phyloP scores from a whole-genome alignment of 2,113 vertebrate genomes.

The Xenus cinereus region DNA sequence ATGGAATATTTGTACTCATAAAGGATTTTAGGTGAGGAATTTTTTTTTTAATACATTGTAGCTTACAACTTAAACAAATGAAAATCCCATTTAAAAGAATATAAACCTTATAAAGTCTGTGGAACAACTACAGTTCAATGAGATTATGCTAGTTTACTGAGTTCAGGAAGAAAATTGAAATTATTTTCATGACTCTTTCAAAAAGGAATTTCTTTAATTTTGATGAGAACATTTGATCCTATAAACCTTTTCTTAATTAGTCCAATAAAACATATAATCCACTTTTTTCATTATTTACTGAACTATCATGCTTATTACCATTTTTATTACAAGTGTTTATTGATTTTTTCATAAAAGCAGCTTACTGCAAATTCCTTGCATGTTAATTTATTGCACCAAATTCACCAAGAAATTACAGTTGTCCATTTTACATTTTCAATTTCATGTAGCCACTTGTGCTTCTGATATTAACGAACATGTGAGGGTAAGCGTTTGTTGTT shows the following conservation, averaged over 20 bases:
- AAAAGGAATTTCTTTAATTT: conserved; percentile 47
- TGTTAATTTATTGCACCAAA: background rate
- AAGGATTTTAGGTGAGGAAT: background rate
- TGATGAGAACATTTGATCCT: background rate
- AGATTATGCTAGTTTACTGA: background rate
- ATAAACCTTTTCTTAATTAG: conserved; percentile 47
- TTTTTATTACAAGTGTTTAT: conserved; percentile 54
- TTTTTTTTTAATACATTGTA: background rate
- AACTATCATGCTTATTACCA: conserved; percentile 14
- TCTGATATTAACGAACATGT: background rate
- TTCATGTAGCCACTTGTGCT: background rate
- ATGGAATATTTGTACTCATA: background rate
- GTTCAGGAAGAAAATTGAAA: background rate
- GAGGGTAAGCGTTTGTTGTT: rapidly evolving
- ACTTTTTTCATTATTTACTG: conserved; percentile 51
- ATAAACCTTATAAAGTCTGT: background rate
- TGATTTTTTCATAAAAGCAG: conserved; percentile 47
- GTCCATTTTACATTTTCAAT: background rate
- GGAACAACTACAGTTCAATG: background rate
- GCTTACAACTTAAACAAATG: background rate
- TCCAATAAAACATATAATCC: conserved; percentile 21
- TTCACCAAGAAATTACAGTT: background rate
- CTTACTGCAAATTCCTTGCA: conserved; percentile 1
- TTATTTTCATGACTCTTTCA: background rate
- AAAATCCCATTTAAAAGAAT: background rate